phyloP scores from a whole-genome alignment of 2,797 vertebrate species.

The Phoeniculus purpureus region DNA sequence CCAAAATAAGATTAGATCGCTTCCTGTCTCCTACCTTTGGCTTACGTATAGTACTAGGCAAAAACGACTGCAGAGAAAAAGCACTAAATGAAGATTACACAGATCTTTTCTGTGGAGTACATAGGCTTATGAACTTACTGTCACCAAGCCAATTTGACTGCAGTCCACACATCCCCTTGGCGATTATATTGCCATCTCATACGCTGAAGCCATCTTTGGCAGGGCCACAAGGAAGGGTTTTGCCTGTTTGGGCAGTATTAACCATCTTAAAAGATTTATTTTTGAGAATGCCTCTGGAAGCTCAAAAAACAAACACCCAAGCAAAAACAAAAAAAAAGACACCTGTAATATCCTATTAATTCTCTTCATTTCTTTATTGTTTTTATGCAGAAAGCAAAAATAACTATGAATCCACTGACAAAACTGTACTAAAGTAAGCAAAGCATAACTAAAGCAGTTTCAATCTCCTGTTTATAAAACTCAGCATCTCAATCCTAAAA shows the following conservation, averaged over 20 bases:
- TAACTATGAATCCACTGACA: neutral
- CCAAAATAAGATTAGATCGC: neutral
- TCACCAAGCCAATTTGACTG: neutral
- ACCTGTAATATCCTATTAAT: neutral
- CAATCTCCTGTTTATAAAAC: neutral
- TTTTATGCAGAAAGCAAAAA: conserved; percentile 1
- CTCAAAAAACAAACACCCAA: neutral
- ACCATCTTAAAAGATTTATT: neutral
- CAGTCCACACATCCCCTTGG: neutral
- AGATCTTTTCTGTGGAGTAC: neutral
- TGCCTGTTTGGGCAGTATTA: neutral
- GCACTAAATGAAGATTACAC: neutral
- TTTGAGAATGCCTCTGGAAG: neutral
- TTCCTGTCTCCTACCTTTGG: neutral
- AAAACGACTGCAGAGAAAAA: neutral
- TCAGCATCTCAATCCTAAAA: neutral
- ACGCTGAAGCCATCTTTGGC: neutral
- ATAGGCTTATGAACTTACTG: neutral
- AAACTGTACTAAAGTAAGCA: conserved; percentile 12
- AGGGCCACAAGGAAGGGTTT: accelerated
- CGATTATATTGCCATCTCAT: neutral
- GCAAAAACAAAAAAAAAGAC: neutral
- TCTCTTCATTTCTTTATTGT: neutral
- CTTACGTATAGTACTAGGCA: neutral
- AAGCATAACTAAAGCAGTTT: neutral